These are phyloP conservation scores for Drosophila repletoides DNA, from an alignment of 1,140 invertebrate species.

Conservation along the genomic window DNA sequence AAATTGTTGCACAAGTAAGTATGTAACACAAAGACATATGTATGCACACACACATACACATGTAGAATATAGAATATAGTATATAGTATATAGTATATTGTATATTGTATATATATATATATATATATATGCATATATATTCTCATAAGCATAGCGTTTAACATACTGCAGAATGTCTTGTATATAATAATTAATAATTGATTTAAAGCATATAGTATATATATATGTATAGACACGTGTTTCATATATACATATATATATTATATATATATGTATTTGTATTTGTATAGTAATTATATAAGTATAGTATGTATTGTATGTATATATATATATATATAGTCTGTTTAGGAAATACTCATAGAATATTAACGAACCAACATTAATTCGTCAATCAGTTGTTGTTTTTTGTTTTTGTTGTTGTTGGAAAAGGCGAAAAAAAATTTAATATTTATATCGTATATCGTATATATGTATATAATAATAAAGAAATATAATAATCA, in stretches of 20 bases:
- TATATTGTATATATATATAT: constrained; percentile 42
- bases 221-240: constrained; percentile 25
- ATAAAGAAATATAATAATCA: constrained; percentile 67
- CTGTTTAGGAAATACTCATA: constrained; percentile 78
- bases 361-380: constrained; percentile 55
- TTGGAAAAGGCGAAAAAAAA: constrained; percentile 35
- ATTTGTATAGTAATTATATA: constrained; percentile 31
- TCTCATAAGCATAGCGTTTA: constrained; percentile 74
- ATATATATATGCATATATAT: constrained; percentile 58
- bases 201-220: constrained; percentile 76
- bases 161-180: constrained; percentile 79
- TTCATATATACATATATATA: constrained; percentile 13
- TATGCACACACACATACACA: constrained; percentile 2
- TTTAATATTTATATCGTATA: constrained; percentile 20
- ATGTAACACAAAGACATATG: constrained; percentile 49
- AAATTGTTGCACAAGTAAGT: constrained; percentile 48
- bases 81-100: constrained; percentile 17
- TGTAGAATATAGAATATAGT: constrained; percentile 1
- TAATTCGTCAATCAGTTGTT: constrained; percentile 39
- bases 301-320: constrained; percentile 39
- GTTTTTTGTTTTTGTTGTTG: constrained; percentile 19
- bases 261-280: constrained; percentile 36
- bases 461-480: constrained; percentile 40
- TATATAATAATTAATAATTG: constrained; percentile 74
- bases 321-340: constrained; percentile 64